Conservation (phyloP, 92 coral and sea anemone genomes). For the Chrysogorgia sp. region DNA sequence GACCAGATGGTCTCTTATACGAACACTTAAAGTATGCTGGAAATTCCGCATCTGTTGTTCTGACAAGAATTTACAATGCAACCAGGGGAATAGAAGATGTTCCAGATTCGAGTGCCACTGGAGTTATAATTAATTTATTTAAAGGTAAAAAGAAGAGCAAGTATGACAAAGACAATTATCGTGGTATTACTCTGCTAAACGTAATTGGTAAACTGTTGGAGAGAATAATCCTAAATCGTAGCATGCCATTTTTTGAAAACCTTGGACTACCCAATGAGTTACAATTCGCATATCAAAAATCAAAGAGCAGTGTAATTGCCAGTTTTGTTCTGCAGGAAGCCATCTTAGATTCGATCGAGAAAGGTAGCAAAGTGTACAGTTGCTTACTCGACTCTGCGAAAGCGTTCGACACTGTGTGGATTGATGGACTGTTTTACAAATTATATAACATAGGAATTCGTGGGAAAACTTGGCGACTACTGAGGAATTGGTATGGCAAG, state of each 20-base stretch:
- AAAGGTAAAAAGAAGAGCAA: slow-evolving; percentile 4
- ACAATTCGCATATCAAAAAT: slow-evolving; percentile 4
- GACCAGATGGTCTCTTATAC: neutral
- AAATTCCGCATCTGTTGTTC: no score
- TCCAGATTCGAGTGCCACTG: neutral
- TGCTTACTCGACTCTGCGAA: neutral
- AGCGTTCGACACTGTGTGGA: neutral
- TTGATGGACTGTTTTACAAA: neutral
- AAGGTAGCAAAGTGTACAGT: neutral
- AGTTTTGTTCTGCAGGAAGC: slow-evolving; percentile 5
- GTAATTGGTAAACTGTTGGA: slow-evolving; percentile 11
- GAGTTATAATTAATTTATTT: neutral
- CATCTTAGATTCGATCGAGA: neutral
- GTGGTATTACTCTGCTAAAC: slow-evolving; percentile 12
- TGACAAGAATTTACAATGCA: neutral
- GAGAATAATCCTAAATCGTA: neutral
- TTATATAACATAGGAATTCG: neutral
- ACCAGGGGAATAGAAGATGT: neutral
- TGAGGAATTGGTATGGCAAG: slow-evolving; percentile 6
- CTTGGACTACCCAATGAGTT: neutral
- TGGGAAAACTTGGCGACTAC: slow-evolving; percentile 10
- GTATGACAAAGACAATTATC: neutral
- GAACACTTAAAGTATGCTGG: slow-evolving; percentile 16
- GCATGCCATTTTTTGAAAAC: neutral
- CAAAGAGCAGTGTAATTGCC: neutral